Base-by-base conservation (phyloP, 2,113 vertebrate genomes). In the Thymallus thymallus region DNA sequence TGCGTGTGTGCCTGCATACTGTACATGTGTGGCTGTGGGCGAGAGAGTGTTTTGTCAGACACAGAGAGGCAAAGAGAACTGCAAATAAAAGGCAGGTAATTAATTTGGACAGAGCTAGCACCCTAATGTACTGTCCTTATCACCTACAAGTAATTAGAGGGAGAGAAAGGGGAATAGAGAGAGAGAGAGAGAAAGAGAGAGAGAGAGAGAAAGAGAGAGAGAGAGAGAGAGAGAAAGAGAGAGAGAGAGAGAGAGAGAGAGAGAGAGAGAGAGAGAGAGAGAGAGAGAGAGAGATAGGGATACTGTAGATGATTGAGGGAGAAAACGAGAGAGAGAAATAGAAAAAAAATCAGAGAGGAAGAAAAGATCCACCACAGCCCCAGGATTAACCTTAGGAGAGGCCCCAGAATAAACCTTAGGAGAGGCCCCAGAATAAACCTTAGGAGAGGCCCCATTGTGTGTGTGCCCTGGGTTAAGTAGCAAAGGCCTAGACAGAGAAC, bases 81-180 rank as follows among this genome's bases (percentile, higher is more conserved):
- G 45, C 72, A 68, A 41, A 70, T 7, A 78, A 81, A 74, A 60
- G 32, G 69, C 71, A 71, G 69, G 66, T 76, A 81, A 75, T 69
- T 78, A 64, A 81, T 78, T 86, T 76, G 74, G 71, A 62, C 45
- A 71, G 68, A 78, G 48, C 45, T 63, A 48, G 76, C n/a, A n/a
- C 76, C 58, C 61, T 75, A 71, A 74, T 80, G 63, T 73, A 56
- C 23, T 1, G 41, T 22, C 60, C 75, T 84, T 83, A 80, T 79
- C 81, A 76, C 70, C 73, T 81, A 60, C 26, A 26, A 26, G 26
- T 26, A 26, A 26, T 26, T 26, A 26, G 26, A 26, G 26, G 2
- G 26, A 26, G 26, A 26, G 26, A 26, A 2, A 26, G 26, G 2
- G 26, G 2, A 2, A 26, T 1, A 26, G 26, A 26, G 26, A 26